These are phyloP conservation scores for Drosophila barbarae DNA, from an alignment of 2,888 invertebrate genomes.

Conservation along the genomic window DNA sequence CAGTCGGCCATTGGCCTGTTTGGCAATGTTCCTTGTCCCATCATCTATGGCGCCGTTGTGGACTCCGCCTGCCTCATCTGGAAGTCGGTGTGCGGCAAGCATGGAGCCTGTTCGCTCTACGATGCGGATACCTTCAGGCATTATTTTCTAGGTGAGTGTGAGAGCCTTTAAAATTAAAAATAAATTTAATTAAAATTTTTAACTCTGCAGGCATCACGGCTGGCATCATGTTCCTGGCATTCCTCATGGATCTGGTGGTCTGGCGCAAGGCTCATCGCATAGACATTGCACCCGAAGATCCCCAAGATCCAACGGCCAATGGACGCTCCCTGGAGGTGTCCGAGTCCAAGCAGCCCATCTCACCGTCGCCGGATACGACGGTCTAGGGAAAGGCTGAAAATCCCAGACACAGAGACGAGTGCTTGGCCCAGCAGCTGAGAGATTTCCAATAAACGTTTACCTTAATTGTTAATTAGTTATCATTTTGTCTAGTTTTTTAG, in stretches of 20 bases:
- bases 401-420: slow-evolving; percentile 12
- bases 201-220: slow-evolving; percentile 87
- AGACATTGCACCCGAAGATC: slow-evolving; percentile 82
- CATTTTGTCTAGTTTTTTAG: slow-evolving; percentile 73
- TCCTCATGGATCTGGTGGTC: slow-evolving; percentile 92
- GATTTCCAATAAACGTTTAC: slow-evolving; percentile 74
- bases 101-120: slow-evolving; percentile 93
- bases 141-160: slow-evolving; percentile 88
- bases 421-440: slow-evolving; percentile 46
- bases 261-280: slow-evolving; percentile 94
- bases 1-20: slow-evolving; percentile 96
- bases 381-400: slow-evolving; percentile 57
- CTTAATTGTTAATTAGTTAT: slow-evolving; percentile 75
- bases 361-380: slow-evolving; percentile 75
- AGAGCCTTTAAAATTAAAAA: neutral
- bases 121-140: slow-evolving; percentile 90
- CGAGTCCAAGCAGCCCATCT: slow-evolving; percentile 75
- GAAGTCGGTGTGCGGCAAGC: slow-evolving; percentile 89
- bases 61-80: slow-evolving; percentile 95
- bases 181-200: too few relatives aligned
- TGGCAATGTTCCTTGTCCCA: slow-evolving; percentile 97
- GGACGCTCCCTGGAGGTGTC: slow-evolving; percentile 55
- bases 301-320: slow-evolving; percentile 53
- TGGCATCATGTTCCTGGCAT: slow-evolving; percentile 90
- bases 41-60: slow-evolving; percentile 94